A percentile compares a stretch with the other conserved stretches of the same genome.
Evolutionary conservation across 2,797 vertebrate genomes (phyloP).

Genomic region (Cetoscarus ocellatus): DNA sequence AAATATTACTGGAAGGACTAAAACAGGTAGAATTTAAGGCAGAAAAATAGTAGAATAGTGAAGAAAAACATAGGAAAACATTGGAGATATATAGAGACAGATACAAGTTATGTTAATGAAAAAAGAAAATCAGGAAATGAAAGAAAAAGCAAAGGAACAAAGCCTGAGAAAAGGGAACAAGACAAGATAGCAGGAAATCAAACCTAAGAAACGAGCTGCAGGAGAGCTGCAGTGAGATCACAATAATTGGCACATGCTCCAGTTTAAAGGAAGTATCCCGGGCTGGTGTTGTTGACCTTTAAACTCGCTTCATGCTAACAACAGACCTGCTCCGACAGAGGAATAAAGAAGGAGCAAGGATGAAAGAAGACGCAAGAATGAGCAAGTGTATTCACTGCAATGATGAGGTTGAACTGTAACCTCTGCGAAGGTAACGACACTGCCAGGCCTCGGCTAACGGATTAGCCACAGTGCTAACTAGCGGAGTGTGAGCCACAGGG

Average conservation of each 20-base stretch:
- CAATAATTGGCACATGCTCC: background rate
- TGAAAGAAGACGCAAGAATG: background rate
- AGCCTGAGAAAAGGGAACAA: background rate
- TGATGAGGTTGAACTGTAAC: slow-evolving; percentile 45
- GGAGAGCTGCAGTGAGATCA: too few species aligned
- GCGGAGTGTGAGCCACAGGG: slow-evolving; percentile 32
- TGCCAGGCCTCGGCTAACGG: slow-evolving; percentile 23
- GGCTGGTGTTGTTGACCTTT: slow-evolving; percentile 21
- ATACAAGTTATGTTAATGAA: too few species aligned
- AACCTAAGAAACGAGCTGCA: background rate
- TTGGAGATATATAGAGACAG: too few species aligned
- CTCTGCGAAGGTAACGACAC: slow-evolving; percentile 10
- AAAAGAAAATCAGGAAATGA: too few species aligned
- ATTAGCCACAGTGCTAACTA: slow-evolving; percentile 51
- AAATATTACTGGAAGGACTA: background rate
- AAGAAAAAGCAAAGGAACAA: background rate
- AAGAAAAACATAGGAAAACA: too few species aligned
- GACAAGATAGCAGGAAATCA: background rate
- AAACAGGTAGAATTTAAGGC: background rate
- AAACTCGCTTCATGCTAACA: background rate
- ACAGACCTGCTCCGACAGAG: background rate
- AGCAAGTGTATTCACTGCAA: background rate
- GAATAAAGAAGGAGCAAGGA: background rate
- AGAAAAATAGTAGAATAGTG: background rate
- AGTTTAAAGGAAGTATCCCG: background rate